Evolutionary conservation across 2,888 invertebrate species (phyloP).

Genomic region (Aphrophora alni): DNA sequence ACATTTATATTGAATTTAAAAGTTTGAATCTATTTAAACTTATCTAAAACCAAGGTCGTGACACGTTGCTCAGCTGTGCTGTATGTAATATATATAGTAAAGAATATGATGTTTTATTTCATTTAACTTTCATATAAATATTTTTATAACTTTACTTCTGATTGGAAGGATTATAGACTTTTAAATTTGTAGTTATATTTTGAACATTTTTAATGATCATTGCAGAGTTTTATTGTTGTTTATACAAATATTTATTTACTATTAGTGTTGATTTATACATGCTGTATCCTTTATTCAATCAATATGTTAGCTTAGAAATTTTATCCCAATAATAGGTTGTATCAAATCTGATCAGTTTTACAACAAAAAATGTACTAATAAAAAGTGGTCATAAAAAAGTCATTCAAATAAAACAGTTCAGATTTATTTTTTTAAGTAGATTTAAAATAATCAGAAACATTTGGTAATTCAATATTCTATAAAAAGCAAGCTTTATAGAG

Average conservation of each 20-base stretch:
- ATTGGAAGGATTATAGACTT: not conserved
- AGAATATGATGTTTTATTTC: not conserved
- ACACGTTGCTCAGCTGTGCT: not conserved
- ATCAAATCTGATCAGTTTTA: not conserved
- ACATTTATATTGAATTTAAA: slow-evolving; percentile 28
- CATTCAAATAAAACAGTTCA: no score
- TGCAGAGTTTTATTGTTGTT: no score
- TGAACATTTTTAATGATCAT: not conserved
- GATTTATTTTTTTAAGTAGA: no score
- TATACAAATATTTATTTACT: not conserved
- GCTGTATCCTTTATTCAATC: not conserved
- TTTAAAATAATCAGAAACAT: no score
- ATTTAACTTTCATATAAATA: slow-evolving; percentile 1
- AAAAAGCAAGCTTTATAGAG: no score
- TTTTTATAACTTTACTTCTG: not conserved
- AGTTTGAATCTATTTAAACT: not conserved
- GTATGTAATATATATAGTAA: not conserved
- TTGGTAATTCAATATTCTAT: no score
- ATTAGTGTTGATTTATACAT: not conserved
- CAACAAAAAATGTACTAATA: no score
- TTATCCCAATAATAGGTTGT: not conserved
- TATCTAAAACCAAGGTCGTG: not conserved
- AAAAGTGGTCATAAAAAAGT: no score
- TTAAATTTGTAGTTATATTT: not conserved
- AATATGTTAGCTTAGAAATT: not conserved